A percentile compares a stretch with the other conserved stretches of the same genome.
phyloP scores from a whole-genome alignment of 2,113 vertebrate species.

The Cyanocitta stelleri region DNA sequence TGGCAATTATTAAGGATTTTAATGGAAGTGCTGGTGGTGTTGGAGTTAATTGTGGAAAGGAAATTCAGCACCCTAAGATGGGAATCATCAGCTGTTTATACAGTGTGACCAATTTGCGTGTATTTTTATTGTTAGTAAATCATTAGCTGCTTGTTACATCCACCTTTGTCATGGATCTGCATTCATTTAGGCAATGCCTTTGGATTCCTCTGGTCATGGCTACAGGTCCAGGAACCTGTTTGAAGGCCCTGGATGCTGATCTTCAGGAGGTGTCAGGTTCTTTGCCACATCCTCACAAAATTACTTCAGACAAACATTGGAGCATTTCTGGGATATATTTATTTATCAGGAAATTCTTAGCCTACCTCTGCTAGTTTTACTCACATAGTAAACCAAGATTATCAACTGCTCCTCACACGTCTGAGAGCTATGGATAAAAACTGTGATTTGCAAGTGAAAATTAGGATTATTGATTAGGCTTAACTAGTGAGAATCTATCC shows the following conservation, averaged over 20 bases:
- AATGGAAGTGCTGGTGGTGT: not conserved
- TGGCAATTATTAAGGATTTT: not conserved
- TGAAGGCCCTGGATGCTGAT: not conserved
- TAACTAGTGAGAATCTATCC: not conserved
- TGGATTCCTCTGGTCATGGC: not conserved
- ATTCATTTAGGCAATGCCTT: not conserved
- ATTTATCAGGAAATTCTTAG: not conserved
- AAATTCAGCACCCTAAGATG: not conserved
- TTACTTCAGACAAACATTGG: not conserved
- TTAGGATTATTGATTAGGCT: not conserved
- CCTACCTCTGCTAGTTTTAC: not conserved
- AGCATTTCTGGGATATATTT: not conserved
- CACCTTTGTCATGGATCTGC: not conserved
- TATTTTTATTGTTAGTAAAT: not conserved
- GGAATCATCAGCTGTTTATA: not conserved
- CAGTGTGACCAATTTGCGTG: not conserved
- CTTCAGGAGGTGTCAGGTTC: not conserved
- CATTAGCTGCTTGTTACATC: not conserved
- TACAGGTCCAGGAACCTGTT: not conserved
- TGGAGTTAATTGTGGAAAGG: not conserved
- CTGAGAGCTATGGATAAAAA: not conserved
- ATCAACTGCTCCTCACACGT: accelerated
- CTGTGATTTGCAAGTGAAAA: not conserved
- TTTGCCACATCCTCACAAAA: not conserved
- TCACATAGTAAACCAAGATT: not conserved